A percentile compares a stretch with the other conserved stretches of the same genome.
Conservation (phyloP, 2,888 invertebrate genomes). For the Chloroclysta siterata region DNA sequence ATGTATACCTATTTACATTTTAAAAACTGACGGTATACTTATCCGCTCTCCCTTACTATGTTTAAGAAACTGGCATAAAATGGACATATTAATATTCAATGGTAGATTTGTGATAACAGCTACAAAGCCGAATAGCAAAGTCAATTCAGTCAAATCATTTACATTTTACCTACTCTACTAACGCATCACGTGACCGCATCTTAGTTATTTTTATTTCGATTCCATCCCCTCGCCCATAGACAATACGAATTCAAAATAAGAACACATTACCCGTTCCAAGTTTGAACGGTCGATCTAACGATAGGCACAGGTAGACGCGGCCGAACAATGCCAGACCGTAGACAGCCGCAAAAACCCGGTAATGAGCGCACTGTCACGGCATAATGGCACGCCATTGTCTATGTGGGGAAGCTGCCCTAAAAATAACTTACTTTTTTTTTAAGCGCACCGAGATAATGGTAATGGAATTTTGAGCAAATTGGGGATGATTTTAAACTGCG, state of each 20-base stretch:
- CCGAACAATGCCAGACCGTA: conserved; percentile 63
- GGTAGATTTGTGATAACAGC: too few species aligned
- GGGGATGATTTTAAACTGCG: conserved; percentile 29
- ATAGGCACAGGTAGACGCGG: conserved; percentile 74
- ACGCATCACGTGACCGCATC: neutral
- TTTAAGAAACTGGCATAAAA: too few species aligned
- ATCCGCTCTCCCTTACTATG: too few species aligned
- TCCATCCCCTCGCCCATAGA: conserved; percentile 26
- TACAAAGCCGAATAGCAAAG: too few species aligned
- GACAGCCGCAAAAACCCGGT: conserved; percentile 73
- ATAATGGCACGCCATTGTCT: conserved; percentile 77
- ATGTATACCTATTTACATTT: too few species aligned
- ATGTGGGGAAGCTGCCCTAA: conserved; percentile 63
- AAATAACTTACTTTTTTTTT: conserved; percentile 50
- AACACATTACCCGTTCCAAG: conserved; percentile 41
- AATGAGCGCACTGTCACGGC: conserved; percentile 78
- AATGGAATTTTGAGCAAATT: conserved; percentile 42
- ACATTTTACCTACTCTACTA: neutral
- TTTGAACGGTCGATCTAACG: conserved; percentile 56
- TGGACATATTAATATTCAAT: too few species aligned
- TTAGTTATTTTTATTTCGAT: neutral
- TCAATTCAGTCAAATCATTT: too few species aligned
- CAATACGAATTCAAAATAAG: conserved; percentile 37
- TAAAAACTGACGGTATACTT: too few species aligned
- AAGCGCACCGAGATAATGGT: conserved; percentile 47